These are phyloP conservation scores for Catharus minimus DNA, from an alignment of 2,113 vertebrate genomes.

Conservation along the genomic window DNA sequence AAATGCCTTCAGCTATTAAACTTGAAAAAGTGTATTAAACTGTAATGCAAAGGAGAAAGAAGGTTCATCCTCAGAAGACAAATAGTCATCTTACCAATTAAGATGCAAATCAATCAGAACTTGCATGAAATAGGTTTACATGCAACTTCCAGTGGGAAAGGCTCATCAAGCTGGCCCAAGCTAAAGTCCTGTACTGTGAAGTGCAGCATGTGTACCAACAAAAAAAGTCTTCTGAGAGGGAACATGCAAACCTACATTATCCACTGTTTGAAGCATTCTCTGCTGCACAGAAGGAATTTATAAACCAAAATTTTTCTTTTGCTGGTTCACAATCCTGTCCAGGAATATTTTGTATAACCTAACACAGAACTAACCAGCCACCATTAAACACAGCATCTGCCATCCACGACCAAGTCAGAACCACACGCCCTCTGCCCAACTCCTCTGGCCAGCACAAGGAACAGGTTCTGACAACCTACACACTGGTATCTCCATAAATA, in stretches of 20 bases:
- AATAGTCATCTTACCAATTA: background rate
- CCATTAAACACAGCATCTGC: background rate
- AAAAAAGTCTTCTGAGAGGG: background rate
- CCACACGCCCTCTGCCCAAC: background rate
- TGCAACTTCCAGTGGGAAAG: background rate
- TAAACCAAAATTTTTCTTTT: background rate
- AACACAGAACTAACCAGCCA: background rate
- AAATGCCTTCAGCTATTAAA: background rate
- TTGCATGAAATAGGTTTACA: background rate
- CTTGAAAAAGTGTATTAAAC: background rate
- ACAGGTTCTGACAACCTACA: background rate
- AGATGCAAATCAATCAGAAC: background rate
- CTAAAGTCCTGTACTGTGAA: background rate
- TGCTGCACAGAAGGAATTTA: background rate
- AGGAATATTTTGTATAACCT: background rate
- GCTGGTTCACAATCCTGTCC: background rate
- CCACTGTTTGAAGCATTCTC: background rate
- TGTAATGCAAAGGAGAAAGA: background rate
- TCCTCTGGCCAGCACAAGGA: background rate
- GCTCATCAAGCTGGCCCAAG: background rate
- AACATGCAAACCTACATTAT: background rate
- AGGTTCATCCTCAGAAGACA: background rate
- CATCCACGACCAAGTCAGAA: background rate
- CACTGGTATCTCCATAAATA: accelerated
- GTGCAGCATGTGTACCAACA: background rate